Percentiles rank a stretch among this genome's conserved stretches.
These are phyloP conservation scores for Zonotrichia albicollis DNA, from an alignment of 2,797 vertebrate species.

Conservation along the genomic window DNA sequence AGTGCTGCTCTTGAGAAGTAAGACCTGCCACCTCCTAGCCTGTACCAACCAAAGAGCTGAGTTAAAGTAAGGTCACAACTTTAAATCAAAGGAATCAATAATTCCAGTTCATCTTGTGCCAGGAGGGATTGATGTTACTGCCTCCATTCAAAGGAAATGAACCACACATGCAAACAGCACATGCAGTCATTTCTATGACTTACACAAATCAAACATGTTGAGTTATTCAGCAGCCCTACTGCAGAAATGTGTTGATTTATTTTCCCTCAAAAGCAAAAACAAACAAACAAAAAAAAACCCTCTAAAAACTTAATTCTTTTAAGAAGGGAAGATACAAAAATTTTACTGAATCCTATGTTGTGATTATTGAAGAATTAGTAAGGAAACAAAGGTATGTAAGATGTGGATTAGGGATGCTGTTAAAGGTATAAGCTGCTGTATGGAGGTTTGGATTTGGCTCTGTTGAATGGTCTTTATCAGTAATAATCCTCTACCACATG, in stretches of 20 bases:
- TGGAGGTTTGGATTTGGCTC: background rate
- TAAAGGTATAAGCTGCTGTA: background rate
- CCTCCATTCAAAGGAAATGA: constrained; percentile 12
- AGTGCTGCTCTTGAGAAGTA: background rate
- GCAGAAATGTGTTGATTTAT: background rate
- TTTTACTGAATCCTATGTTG: background rate
- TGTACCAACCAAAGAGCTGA: background rate
- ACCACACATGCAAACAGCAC: background rate
- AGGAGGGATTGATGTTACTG: background rate
- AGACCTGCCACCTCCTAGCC: background rate
- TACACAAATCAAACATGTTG: background rate
- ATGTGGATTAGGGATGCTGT: background rate
- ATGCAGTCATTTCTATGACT: background rate
- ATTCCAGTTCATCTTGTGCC: background rate
- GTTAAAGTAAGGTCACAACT: background rate
- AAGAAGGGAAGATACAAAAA: background rate
- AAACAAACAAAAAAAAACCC: background rate
- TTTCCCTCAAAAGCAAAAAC: background rate
- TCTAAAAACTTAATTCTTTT: background rate
- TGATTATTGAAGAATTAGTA: background rate
- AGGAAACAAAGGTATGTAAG: background rate
- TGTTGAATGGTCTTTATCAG: background rate
- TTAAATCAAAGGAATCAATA: constrained; percentile 26
- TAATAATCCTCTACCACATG: background rate
- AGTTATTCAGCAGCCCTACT: background rate